Base-by-base conservation (phyloP, 2,888 invertebrate genomes). In the Ormyrus rosae region DNA sequence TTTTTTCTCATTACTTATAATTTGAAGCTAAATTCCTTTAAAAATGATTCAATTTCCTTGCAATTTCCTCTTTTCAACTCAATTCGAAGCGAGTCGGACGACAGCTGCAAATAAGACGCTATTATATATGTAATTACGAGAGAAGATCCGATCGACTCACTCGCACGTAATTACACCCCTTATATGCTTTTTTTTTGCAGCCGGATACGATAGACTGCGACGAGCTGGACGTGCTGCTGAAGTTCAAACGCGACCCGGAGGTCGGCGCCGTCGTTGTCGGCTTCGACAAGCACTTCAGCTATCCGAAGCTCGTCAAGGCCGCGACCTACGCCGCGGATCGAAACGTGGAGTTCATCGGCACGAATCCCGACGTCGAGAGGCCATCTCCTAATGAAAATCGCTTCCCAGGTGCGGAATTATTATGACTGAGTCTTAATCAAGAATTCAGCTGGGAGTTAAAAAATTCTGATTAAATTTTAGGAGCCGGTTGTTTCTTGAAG, bases 191-290 rank as follows among this genome's bases (percentile, higher is more conserved):
- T 3, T 48, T 83, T 60, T 85, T 85, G 10, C 85, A 92, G 92
- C 91, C 92, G 46, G 93, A 93, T 85, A 83, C 86, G 5, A 86
- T 92, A 63, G 84, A 86, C 34, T 34, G 34, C 6, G 86, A 88
- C 70, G 84, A 88, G 19, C 76, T 89, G 58, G 86, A 87, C 61
- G 80, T 89, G 56, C 80, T 90, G 50, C 82, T 83, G 63, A 84
- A 88, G 13, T 93, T 95, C 70, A 92, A 94, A 60, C 90, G 95
- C 46, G 96, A 97, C 84, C 93, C 94, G 0, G 95, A 96, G 85
- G 95, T 99, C 45, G 97, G 96, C 0, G 99, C 98, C 61, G 99
- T 99, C 0, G 93, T 99, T 46, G 97, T 99, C 58, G 99, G 98
- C 2, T 98, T 98, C 90, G 99, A 99, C 91, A 95, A 96, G 83